Percentiles rank a stretch among this genome's conserved stretches.
phyloP scores from a whole-genome alignment of 2,113 vertebrate species.

The Noctilio leporinus region DNA sequence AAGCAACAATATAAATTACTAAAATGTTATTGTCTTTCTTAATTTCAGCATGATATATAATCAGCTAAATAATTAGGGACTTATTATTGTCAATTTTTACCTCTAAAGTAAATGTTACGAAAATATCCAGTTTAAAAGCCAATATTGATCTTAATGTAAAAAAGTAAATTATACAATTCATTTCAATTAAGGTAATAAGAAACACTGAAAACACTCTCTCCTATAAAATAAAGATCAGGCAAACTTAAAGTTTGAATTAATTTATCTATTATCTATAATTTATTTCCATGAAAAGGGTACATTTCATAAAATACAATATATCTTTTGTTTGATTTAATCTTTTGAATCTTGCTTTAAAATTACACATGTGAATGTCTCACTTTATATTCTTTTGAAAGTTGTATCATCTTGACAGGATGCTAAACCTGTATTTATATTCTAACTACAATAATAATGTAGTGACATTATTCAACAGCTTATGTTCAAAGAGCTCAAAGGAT shows the following conservation, averaged over 20 bases:
- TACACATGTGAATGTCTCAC: conserved; percentile 33
- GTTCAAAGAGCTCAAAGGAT: conserved; percentile 47
- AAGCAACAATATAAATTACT: background rate
- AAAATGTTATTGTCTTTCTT: background rate
- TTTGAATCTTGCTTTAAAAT: conserved; percentile 45
- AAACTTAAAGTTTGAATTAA: background rate
- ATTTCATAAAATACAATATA: background rate
- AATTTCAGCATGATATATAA: background rate
- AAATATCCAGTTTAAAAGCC: background rate
- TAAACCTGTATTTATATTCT: conserved; percentile 66
- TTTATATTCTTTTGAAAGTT: conserved; percentile 47
- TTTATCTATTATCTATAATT: conserved; percentile 11
- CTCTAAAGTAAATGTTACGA: background rate
- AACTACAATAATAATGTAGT: conserved; percentile 66
- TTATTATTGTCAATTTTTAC: conserved; percentile 9
- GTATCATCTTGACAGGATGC: conserved; percentile 55
- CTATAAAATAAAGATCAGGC: background rate
- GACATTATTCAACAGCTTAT: conserved; percentile 56
- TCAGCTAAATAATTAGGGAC: background rate
- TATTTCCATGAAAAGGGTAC: background rate
- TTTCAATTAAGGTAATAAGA: background rate
- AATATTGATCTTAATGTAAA: conserved; percentile 28
- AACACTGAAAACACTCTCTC: background rate
- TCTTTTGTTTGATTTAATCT: conserved; percentile 40
- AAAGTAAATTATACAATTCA: background rate